Evolutionary conservation across 92 coral and sea anemone species (phyloP), one percentile per base, ranked within the genome.

Genomic region (Palythoa grandis): DNA sequence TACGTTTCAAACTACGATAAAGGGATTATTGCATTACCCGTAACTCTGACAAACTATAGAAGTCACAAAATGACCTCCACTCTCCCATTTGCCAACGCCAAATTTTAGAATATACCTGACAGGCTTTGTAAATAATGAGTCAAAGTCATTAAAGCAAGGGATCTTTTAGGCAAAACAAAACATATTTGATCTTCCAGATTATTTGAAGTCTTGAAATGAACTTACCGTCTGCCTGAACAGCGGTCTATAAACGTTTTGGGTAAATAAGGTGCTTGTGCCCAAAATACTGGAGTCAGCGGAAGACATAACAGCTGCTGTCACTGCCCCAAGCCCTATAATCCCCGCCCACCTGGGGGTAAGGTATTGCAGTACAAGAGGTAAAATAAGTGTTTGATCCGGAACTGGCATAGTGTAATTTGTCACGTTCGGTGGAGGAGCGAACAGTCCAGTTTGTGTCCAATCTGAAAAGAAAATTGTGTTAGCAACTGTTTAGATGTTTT

Each of bases 371-470:
- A 90, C 90, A 76, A 90, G 50, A 50, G 92, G 92, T 10, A 90
- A 50, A 23, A 90, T 75, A 12, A 84, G 87, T 38, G 52, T 38
- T 37, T 72, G 83, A 29, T 90, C 92, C 22, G 78, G 77, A 20
- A 12, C 16, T 6, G 86, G 50, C 25, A 88, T 84, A 20, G 74
- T 84, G 84, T 86, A 70, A 19, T 74, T 74, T 17, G 77, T 83
- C 11, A 40, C 77, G 23, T 72, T 69, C 7, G 65, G 65, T 12
- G 58, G 78, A 47, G 60, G 78, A 20, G 22, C n/a, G 58, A 63
- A 88, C 68, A 89, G 92, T 53, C 72, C 91, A 12, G 96, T 93
- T 61, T 89, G 79, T 14, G 87, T 91, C 96, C 96, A 93, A 43
- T 90, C 95, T 93, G 76, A 7, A 29, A 77, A 54, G 35, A 25